Percentiles rank a stretch among this genome's conserved stretches.
These are phyloP conservation scores for Nothocercus nigrocapillus DNA, from an alignment of 2,113 vertebrate genomes.

Conservation along the genomic window DNA sequence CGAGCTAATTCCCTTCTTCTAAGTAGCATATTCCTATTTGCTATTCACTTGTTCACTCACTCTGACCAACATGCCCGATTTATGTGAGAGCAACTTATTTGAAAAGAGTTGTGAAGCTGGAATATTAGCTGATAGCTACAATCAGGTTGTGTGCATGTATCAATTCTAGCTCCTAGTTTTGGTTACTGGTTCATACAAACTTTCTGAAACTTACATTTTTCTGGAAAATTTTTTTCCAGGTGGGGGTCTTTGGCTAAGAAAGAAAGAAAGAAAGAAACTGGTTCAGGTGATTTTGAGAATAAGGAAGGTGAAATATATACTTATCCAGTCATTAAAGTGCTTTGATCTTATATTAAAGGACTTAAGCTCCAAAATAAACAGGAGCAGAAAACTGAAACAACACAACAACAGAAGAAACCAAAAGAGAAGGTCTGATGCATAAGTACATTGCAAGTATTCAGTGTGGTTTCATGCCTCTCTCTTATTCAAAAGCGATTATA, in stretches of 20 bases:
- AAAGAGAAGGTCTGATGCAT: slow-evolving; percentile 63
- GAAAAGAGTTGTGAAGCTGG: slow-evolving; percentile 26
- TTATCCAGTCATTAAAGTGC: slow-evolving; percentile 70
- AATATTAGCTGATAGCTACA: slow-evolving; percentile 29
- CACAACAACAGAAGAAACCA: slow-evolving; percentile 64
- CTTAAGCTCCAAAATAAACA: slow-evolving; percentile 64
- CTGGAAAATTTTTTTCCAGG: slow-evolving; percentile 76
- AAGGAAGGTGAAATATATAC: slow-evolving; percentile 72
- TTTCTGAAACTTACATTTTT: slow-evolving; percentile 75
- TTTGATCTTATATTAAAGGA: slow-evolving; percentile 70
- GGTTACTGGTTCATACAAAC: slow-evolving; percentile 67
- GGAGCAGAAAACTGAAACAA: slow-evolving; percentile 68
- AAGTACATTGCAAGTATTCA: slow-evolving; percentile 63
- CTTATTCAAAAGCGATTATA: slow-evolving; percentile 42
- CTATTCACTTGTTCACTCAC: not conserved
- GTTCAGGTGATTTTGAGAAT: slow-evolving; percentile 72
- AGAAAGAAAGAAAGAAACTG: slow-evolving; percentile 73
- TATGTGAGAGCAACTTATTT: not conserved
- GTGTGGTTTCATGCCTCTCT: slow-evolving; percentile 39
- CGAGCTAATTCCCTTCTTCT: not conserved
- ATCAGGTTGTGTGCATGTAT: slow-evolving; percentile 23
- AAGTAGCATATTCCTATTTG: not conserved
- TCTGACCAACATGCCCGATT: not conserved
- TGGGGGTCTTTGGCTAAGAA: slow-evolving; percentile 74
- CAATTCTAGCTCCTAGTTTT: slow-evolving; percentile 45